Evolutionary conservation across 2,888 invertebrate genomes (phyloP).

Genomic region (Aphodius granarius): DNA sequence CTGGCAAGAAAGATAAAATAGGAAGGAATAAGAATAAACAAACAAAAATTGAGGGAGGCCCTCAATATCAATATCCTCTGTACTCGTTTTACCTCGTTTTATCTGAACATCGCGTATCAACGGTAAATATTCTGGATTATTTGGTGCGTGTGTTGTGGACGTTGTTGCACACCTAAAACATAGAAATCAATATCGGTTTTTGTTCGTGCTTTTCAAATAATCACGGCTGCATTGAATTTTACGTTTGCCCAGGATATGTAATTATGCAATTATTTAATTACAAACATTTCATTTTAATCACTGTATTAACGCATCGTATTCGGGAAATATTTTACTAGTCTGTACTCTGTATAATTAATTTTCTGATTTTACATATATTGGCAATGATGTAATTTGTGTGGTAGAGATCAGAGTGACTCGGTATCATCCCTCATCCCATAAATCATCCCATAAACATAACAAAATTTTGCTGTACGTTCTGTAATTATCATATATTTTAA

Average conservation of each 20-base stretch:
- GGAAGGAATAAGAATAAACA: too few relatives aligned
- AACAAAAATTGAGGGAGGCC: too few relatives aligned
- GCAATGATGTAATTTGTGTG: neutral
- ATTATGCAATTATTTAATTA: neutral
- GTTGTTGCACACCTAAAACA: neutral
- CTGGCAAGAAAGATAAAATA: too few relatives aligned
- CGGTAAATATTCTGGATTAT: too few relatives aligned
- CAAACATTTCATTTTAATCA: neutral
- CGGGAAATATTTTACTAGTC: neutral
- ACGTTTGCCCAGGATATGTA: neutral
- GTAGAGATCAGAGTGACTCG: neutral
- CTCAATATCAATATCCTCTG: too few relatives aligned
- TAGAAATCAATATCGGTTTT: neutral
- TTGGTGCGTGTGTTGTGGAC: too few relatives aligned
- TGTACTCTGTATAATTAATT: neutral
- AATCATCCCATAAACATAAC: too few relatives aligned
- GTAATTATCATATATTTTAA: too few relatives aligned
- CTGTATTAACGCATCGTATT: neutral
- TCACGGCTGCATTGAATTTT: neutral
- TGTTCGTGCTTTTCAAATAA: neutral
- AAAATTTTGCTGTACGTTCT: too few relatives aligned
- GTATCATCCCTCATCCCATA: too few relatives aligned
- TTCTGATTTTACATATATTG: neutral
- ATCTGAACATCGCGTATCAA: too few relatives aligned
- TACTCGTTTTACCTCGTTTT: too few relatives aligned